These are phyloP conservation scores for Tichodroma muraria DNA, from an alignment of 2,113 vertebrate genomes.

Conservation along the genomic window DNA sequence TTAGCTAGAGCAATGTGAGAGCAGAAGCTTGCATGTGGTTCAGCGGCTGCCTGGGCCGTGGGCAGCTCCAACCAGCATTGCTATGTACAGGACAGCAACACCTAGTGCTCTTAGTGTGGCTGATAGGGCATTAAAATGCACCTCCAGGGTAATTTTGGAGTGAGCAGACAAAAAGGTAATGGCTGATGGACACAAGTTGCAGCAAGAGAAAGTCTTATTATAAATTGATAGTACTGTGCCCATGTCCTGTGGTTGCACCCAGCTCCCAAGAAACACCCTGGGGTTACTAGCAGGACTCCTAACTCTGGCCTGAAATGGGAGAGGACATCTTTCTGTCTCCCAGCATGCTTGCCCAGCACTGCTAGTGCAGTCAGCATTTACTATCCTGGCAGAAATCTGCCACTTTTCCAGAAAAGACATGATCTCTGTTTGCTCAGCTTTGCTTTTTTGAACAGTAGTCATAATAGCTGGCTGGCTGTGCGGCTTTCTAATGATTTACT, in stretches of 20 bases:
- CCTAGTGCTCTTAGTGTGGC: background rate
- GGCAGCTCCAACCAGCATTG: background rate
- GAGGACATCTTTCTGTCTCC: background rate
- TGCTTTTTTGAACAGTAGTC: background rate
- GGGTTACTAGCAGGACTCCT: background rate
- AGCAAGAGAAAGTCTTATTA: background rate
- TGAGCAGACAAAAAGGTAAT: background rate
- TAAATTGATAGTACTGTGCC: background rate
- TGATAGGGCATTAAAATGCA: background rate
- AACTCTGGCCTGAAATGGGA: background rate
- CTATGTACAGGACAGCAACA: background rate
- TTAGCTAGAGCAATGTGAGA: background rate
- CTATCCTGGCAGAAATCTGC: background rate
- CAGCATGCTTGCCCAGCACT: background rate
- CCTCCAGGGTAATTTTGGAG: background rate
- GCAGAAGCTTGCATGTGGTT: background rate
- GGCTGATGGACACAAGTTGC: background rate
- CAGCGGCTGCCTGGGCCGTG: accelerated
- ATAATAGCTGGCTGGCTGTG: background rate
- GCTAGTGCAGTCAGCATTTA: background rate
- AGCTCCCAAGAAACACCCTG: background rate
- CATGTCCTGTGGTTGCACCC: background rate
- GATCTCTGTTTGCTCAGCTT: background rate
- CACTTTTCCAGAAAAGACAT: conserved; percentile 6
- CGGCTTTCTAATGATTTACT: background rate